These are phyloP conservation scores for Eumaeus atala DNA, from an alignment of 1,140 invertebrate genomes.

Conservation along the genomic window DNA sequence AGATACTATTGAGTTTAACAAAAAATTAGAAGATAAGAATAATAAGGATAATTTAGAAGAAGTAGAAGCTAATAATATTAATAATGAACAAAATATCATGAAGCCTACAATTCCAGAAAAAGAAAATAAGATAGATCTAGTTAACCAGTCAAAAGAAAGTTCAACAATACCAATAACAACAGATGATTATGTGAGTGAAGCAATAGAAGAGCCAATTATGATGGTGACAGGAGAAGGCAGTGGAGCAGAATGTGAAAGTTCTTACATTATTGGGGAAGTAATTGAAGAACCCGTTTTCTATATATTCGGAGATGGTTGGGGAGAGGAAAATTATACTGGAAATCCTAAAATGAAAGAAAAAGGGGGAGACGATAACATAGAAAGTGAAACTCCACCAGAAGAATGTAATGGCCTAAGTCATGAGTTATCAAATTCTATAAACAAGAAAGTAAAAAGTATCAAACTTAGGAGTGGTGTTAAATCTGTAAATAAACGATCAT, in stretches of 20 bases:
- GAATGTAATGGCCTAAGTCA: constrained; percentile 64
- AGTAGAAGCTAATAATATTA: constrained; percentile 30
- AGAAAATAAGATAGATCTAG: constrained; percentile 3
- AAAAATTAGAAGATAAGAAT: constrained; percentile 26
- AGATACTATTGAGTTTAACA: constrained; percentile 27
- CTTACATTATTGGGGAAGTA: constrained; percentile 75
- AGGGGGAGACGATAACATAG: constrained; percentile 38
- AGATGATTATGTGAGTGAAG: constrained; percentile 69
- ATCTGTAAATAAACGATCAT: constrained; percentile 47
- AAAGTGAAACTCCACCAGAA: constrained; percentile 52
- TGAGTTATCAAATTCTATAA: constrained; percentile 43
- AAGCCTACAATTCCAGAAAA: constrained; percentile 17
- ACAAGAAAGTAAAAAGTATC: constrained; percentile 46
- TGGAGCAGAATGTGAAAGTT: constrained; percentile 81
- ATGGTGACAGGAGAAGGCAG: constrained; percentile 83
- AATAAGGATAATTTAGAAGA: constrained; percentile 34
- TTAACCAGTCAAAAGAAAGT: constrained; percentile 16
- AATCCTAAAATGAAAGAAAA: constrained; percentile 76
- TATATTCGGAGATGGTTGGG: constrained; percentile 82
- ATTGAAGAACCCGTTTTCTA: constrained; percentile 83
- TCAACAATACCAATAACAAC: constrained; percentile 6
- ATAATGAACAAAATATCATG: constrained; percentile 21
- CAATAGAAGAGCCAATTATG: constrained; percentile 84
- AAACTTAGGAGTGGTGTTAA: constrained; percentile 46
- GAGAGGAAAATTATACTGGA: constrained; percentile 81